Percentiles rank a stretch among this genome's conserved stretches.
These are phyloP conservation scores for Caradrina kadenii DNA, from an alignment of 2,888 invertebrate species.

Conservation along the genomic window DNA sequence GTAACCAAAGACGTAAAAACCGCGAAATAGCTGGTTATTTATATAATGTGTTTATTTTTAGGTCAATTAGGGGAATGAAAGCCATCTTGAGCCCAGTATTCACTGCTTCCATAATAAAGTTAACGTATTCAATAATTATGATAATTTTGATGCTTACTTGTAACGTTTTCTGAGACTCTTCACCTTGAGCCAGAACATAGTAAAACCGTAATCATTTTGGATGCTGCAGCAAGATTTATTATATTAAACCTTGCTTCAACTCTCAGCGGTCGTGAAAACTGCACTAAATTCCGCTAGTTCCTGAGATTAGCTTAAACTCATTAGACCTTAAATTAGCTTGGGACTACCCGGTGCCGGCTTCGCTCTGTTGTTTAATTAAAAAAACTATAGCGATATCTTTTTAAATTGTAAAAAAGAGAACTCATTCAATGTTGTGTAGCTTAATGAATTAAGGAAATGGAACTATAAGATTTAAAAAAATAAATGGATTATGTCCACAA, in stretches of 20 bases:
- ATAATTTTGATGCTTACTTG: background rate
- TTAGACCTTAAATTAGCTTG: constrained; percentile 49
- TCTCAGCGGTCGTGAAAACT: constrained; percentile 61
- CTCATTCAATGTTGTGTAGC: background rate
- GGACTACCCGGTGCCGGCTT: constrained; percentile 13
- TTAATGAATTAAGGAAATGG: background rate
- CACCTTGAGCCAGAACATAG: constrained; percentile 6
- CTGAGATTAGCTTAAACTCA: constrained; percentile 52
- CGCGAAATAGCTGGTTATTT: too few relatives aligned
- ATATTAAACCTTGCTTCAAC: constrained; percentile 59
- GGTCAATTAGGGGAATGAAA: too few relatives aligned
- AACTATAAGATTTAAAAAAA: background rate
- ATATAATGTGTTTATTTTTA: too few relatives aligned
- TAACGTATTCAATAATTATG: too few relatives aligned
- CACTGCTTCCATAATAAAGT: too few relatives aligned
- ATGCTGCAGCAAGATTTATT: constrained; percentile 46
- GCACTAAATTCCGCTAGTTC: constrained; percentile 39
- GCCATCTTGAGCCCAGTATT: too few relatives aligned
- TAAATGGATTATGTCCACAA: too few relatives aligned
- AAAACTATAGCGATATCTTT: constrained; percentile 11
- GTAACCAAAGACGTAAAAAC: too few relatives aligned
- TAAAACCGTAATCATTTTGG: constrained; percentile 28
- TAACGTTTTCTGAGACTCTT: background rate
- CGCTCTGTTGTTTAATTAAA: constrained; percentile 33
- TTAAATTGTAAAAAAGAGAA: constrained; percentile 2